phyloP scores from a whole-genome alignment of 2,797 vertebrate species.

The Lutjanus campechanus region DNA sequence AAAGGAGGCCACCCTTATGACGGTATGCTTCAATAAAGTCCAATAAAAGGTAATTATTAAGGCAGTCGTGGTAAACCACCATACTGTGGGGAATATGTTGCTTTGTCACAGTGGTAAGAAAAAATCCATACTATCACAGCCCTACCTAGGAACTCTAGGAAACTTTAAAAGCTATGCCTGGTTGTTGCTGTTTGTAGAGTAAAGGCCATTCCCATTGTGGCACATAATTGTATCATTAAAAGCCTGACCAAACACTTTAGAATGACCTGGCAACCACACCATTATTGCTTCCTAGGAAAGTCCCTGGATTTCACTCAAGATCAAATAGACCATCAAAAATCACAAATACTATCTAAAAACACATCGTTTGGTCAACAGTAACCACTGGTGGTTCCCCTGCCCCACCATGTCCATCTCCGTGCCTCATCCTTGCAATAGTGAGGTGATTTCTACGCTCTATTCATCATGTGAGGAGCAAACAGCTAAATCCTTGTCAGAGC shows the following conservation, averaged over 20 bases:
- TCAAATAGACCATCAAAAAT: conserved; percentile 44
- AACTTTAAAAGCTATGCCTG: conserved; percentile 22
- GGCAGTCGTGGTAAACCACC: too few species aligned
- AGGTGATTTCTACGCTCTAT: conserved; percentile 57
- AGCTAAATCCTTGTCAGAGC: conserved; percentile 70
- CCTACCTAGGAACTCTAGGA: too few species aligned
- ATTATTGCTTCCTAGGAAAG: conserved; percentile 47
- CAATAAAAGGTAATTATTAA: too few species aligned
- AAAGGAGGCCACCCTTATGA: too few species aligned
- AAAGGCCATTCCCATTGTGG: conserved; percentile 37
- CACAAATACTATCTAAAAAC: conserved; percentile 24
- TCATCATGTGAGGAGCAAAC: conserved; percentile 58
- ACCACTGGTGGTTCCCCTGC: conserved; percentile 49
- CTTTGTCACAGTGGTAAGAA: too few species aligned
- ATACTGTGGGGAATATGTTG: too few species aligned
- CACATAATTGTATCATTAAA: conserved; percentile 19
- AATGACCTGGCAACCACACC: conserved; percentile 38
- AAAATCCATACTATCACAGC: too few species aligned
- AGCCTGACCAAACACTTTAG: conserved; percentile 28
- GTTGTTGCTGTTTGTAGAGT: conserved; percentile 23
- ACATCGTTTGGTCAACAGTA: conserved; percentile 33
- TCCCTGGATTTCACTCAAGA: conserved; percentile 45
- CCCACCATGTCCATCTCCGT: conserved; percentile 26
- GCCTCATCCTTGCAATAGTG: conserved; percentile 19
- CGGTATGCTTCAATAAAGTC: too few species aligned